These are phyloP conservation scores for Saccostrea echinata DNA, from an alignment of 1,140 invertebrate species.

Conservation along the genomic window DNA sequence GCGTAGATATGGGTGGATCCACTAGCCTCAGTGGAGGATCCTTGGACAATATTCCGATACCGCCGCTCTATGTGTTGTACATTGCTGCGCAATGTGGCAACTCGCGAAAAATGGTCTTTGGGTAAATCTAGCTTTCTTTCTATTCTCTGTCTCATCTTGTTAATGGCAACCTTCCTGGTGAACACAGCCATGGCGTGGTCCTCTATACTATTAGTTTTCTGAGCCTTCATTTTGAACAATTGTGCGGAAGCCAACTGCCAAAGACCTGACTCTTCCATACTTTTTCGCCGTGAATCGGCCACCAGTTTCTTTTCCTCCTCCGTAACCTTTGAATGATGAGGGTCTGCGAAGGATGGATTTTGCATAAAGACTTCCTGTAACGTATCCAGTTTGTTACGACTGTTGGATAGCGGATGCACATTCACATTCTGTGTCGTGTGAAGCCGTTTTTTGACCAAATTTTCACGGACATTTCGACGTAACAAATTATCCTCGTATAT, in stretches of 20 bases:
- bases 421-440: conserved; percentile 44
- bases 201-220: conserved; percentile 29
- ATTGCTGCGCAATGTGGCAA: conserved; percentile 58
- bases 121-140: conserved; percentile 60
- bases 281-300: conserved; percentile 32
- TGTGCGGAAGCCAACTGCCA: conserved; percentile 54
- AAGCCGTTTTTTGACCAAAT: conserved; percentile 3
- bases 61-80: conserved; percentile 60
- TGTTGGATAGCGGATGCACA: neutral
- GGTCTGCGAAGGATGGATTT: neutral
- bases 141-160: conserved; percentile 60
- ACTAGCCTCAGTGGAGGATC: neutral
- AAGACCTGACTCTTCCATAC: conserved; percentile 40
- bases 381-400: neutral
- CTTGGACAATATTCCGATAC: neutral
- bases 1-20: conserved; percentile 25
- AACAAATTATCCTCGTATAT: conserved; percentile 50
- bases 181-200: conserved; percentile 55
- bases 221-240: conserved; percentile 46
- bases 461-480: conserved; percentile 40
- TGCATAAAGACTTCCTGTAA: neutral
- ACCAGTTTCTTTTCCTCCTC: conserved; percentile 44
- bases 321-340: neutral
- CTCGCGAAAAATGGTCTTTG: conserved; percentile 51
- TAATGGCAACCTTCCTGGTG: conserved; percentile 51